Conservation (phyloP, 1,140 invertebrate genomes). For the Atta cephalotes region DNA sequence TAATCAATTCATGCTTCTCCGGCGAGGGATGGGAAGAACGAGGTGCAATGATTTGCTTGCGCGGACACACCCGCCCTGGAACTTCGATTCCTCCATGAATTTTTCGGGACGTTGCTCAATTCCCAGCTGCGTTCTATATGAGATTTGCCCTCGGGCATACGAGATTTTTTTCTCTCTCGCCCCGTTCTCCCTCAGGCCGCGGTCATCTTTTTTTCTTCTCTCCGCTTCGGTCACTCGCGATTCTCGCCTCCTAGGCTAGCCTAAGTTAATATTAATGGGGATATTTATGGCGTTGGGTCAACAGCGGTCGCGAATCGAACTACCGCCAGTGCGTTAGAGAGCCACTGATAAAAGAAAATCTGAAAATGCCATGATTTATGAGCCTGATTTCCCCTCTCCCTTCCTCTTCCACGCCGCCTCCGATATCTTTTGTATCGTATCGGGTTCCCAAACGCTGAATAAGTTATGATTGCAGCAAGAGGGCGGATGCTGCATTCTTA, state of each 20-base stretch:
- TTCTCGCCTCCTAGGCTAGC: conserved; percentile 77
- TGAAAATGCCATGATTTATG: conserved; percentile 85
- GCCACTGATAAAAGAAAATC: conserved; percentile 84
- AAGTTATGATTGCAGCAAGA: conserved; percentile 75
- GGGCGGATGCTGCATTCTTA: conserved; percentile 62
- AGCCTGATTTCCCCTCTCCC: conserved; percentile 59
- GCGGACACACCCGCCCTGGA: conserved; percentile 36
- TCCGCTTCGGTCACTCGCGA: conserved; percentile 76
- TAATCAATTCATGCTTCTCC: conserved; percentile 48
- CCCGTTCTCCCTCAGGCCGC: conserved; percentile 51
- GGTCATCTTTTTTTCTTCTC: conserved; percentile 32
- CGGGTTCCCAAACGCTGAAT: conserved; percentile 80
- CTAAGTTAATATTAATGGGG: conserved; percentile 87
- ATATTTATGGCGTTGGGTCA: conserved; percentile 85
- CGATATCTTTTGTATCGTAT: conserved; percentile 60
- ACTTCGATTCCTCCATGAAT: conserved; percentile 72
- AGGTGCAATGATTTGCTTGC: conserved; percentile 21
- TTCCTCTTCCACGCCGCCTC: background rate
- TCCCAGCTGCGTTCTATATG: conserved; percentile 77
- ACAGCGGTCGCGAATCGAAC: conserved; percentile 76
- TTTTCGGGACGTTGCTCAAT: conserved; percentile 74
- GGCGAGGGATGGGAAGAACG: background rate
- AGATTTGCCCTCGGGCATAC: conserved; percentile 82
- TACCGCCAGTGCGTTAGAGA: conserved; percentile 70
- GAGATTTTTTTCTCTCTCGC: conserved; percentile 81